Base-by-base conservation (phyloP, 2,797 vertebrate species). In the Pseudomugil tenellus region DNA sequence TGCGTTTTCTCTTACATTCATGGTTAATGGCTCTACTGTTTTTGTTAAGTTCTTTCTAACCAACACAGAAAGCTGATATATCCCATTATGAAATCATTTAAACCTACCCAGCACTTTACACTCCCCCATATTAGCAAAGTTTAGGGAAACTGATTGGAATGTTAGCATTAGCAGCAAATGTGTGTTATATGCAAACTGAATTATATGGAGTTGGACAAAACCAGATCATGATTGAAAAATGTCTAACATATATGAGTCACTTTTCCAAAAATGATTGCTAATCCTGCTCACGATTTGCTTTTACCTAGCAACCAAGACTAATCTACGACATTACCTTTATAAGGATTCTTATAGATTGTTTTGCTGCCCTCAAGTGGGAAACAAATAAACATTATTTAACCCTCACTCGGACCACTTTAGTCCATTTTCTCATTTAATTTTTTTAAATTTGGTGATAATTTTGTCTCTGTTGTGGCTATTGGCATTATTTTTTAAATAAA, bases 311-410 rank as follows among this genome's bases (percentile, higher is more conserved):
- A 21, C 25, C 4, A 39, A 29, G 8, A 3, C 9, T 19, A 11
- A 11, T 3, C 26, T n/a, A n/a, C n/a, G n/a, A n/a, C n/a, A n/a
- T n/a, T 6, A 14, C 31, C 16, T 56, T 14, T 2, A 3, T 14
- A 16, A 26, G 10, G 13, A 31, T 19, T 19, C 1, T 37, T 29
- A 21, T 25, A 28, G 43, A 39, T 46, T 51, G 43, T 51, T 67
- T 23, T 58, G 55, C 55, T 67, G 55, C 41, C 64, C 64, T 31
- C 41, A 26, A 49, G 43, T 67, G 25, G 55, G 55, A 37, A 58
- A 58, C 31, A 21, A 41, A 9, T 25, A 31, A 35, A 41, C 2
- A 6, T 41, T 19, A 41, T 19, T 41, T 8, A 14, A 37, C 12
- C 35, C 35, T 37, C 8, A 34, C 10, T n/a, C n/a, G n/a, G n/a